Evolutionary conservation across 2,888 invertebrate genomes (phyloP), one percentile per base, ranked within the genome.

Genomic region (Dromius quadrimaculatus): DNA sequence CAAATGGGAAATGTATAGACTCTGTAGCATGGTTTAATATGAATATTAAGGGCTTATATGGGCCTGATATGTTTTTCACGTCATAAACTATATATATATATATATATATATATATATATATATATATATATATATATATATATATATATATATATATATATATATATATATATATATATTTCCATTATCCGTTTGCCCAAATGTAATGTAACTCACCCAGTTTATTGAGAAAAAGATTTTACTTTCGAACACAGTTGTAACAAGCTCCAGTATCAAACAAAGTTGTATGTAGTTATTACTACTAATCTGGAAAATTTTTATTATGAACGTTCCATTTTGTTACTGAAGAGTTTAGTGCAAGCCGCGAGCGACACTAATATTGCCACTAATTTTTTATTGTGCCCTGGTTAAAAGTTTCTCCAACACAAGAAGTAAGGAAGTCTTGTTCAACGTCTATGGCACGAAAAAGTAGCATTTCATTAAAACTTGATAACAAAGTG

Each of bases 341-440:
- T 22, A 47, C 23, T 47, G 47, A 23, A 22, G 47, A 20, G 45
- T 45, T 19, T 20, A 20, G 47, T 4, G n/a, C 19, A n/a, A 38
- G 47, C 47, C 47, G n/a, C 20, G 6, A 20, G 45, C 19, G 19
- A 45, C 4, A 19, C 47, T 47, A 34, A 11, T 6, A 47, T 22
- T 47, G 47, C 20, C 47, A 47, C 47, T 47, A 47, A 47, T 47
- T 47, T 47, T 47, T 47, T 47, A 47, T 47, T 47, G 23, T 47
- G 22, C n/a, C 20, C 6, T 2, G 45, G 20, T 4, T 17, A 20
- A 20, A 45, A 47, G 47, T 47, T 47, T 11, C 20, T 47, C 20
- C 43, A 19, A 19, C 36, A 11, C n/a, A n/a, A 6, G n/a, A 36
- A 36, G n/a, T 11, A 36, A 13, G 5, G 17, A 45, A 45, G n/a